phyloP scores from a whole-genome alignment of 2,888 invertebrate species.

The Timema podura region DNA sequence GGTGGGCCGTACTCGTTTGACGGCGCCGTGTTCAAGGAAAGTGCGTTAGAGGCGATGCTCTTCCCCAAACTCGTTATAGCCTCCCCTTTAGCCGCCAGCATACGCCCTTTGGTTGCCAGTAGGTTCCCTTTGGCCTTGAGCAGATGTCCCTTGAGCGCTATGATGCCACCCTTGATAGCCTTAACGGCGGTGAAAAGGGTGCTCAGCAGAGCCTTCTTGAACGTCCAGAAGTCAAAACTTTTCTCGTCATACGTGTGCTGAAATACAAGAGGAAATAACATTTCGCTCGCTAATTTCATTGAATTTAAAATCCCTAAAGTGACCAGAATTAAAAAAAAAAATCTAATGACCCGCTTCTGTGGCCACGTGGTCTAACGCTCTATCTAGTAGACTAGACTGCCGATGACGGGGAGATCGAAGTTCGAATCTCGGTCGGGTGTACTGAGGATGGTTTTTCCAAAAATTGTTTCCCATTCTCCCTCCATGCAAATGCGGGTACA shows the following conservation, averaged over 20 bases:
- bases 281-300: too few relatives aligned
- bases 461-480: too few relatives aligned
- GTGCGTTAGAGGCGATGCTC: conserved; percentile 70
- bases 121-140: conserved; percentile 78
- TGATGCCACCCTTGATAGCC: conserved; percentile 81
- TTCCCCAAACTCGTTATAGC: conserved; percentile 75
- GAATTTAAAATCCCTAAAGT: too few relatives aligned
- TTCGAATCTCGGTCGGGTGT: too few relatives aligned
- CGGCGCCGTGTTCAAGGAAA: conserved; percentile 49
- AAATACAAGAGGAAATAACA: too few relatives aligned
- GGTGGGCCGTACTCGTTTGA: not conserved
- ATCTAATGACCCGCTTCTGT: too few relatives aligned
- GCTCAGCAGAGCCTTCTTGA: conserved; percentile 77
- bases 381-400: too few relatives aligned
- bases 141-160: conserved; percentile 82
- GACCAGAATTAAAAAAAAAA: too few relatives aligned
- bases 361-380: too few relatives aligned
- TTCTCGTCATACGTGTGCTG: conserved; percentile 38
- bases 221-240: conserved; percentile 63
- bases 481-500: too few relatives aligned
- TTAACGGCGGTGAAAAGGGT: conserved; percentile 84
- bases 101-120: conserved; percentile 58
- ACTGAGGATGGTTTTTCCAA: too few relatives aligned
- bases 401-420: too few relatives aligned
- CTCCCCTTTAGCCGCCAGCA: conserved; percentile 66